Conservation (phyloP, 2,888 invertebrate genomes). For the Xestia rhomboidea region DNA sequence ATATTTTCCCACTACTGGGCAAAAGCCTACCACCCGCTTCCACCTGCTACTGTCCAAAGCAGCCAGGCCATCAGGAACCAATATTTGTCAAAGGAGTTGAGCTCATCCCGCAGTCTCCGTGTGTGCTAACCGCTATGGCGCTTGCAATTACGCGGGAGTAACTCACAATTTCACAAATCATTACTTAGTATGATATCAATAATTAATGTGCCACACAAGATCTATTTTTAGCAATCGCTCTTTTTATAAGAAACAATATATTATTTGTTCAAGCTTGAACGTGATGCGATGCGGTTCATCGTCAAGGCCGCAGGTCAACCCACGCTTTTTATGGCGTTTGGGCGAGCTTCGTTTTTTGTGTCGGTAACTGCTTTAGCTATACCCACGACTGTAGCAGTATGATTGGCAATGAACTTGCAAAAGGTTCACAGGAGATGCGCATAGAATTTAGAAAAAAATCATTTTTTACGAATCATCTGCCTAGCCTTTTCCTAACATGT, state of each 20-base stretch:
- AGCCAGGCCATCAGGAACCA: background rate
- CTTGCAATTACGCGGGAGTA: background rate
- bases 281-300: conserved; percentile 11
- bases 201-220: background rate
- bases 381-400: background rate
- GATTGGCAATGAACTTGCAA: conserved; percentile 8
- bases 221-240: background rate
- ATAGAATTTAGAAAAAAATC: background rate
- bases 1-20: background rate
- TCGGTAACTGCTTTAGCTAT: background rate
- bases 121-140: background rate
- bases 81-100: background rate
- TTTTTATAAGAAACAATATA: background rate
- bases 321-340: conserved; percentile 16
- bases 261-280: conserved; percentile 17
- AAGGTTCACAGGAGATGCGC: background rate
- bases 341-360: conserved; percentile 1
- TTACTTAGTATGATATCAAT: background rate
- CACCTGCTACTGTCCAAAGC: background rate
- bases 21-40: background rate
- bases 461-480: background rate
- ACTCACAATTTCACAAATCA: background rate
- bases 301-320: conserved; percentile 31
- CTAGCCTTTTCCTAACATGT: too few relatives aligned
- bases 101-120: too few relatives aligned